phyloP scores from a whole-genome alignment of 2,797 vertebrate species.

The Decapterus maruadsi region DNA sequence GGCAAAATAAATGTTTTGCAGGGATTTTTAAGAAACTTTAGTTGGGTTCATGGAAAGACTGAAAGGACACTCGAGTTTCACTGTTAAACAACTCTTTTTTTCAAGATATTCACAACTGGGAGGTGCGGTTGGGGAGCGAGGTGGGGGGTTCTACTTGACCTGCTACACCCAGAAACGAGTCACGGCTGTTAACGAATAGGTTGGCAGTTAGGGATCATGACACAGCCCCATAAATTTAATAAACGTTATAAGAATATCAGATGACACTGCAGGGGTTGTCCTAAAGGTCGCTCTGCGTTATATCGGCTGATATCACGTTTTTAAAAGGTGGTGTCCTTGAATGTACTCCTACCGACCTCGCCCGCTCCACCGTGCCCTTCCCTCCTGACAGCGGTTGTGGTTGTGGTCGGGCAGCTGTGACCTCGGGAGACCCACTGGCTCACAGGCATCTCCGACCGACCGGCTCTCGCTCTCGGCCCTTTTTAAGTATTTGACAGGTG shows the following conservation, averaged over 20 bases:
- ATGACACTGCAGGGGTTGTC: background rate
- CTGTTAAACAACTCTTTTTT: background rate
- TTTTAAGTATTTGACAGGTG: slow-evolving; percentile 79
- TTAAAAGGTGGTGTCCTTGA: slow-evolving; percentile 8
- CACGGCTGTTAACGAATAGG: background rate
- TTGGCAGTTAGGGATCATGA: background rate
- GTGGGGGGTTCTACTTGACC: background rate
- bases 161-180: background rate
- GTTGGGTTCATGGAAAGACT: too few relatives aligned
- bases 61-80: background rate
- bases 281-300: slow-evolving; percentile 26
- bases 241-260: slow-evolving; percentile 9
- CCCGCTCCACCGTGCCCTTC: background rate
- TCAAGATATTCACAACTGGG: background rate
- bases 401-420: slow-evolving; percentile 67
- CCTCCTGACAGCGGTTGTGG: slow-evolving; percentile 24
- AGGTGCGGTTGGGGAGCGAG: too few relatives aligned
- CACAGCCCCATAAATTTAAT: background rate
- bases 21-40: too few relatives aligned
- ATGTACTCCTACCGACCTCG: background rate
- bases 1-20: too few relatives aligned
- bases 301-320: slow-evolving; percentile 14
- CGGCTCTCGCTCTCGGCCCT: slow-evolving; percentile 34
- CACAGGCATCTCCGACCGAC: slow-evolving; percentile 16
- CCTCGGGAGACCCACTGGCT: slow-evolving; percentile 54